phyloP scores from a whole-genome alignment of 2,888 invertebrate genomes.

The Xestia c-nigrum region DNA sequence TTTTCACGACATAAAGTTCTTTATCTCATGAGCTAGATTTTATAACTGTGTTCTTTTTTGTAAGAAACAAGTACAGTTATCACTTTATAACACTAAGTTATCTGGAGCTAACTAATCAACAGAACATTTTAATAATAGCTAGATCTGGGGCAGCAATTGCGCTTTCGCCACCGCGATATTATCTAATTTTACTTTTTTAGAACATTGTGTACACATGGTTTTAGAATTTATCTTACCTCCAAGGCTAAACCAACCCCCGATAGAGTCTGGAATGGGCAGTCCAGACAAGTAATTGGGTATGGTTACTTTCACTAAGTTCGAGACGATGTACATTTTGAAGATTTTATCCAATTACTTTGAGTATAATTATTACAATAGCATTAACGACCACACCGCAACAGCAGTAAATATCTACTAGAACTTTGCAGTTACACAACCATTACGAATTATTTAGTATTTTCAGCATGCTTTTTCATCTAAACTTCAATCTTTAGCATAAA shows the following conservation, averaged over 20 bases:
- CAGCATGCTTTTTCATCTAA: constrained; percentile 15
- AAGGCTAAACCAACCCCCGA: constrained; percentile 96
- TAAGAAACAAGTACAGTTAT: constrained; percentile 39
- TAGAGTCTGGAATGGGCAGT: constrained; percentile 95
- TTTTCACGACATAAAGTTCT: constrained; percentile 44
- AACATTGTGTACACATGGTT: constrained; percentile 46
- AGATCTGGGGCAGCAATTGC: constrained; percentile 1
- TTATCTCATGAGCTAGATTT: constrained; percentile 26
- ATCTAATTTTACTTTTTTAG: background rate
- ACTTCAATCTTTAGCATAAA: constrained; percentile 35
- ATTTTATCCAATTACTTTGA: constrained; percentile 24
- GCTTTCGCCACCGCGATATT: background rate
- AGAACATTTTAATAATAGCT: background rate
- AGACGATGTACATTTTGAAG: constrained; percentile 93
- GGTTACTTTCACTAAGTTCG: constrained; percentile 94
- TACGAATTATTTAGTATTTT: constrained; percentile 26
- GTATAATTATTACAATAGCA: constrained; percentile 6
- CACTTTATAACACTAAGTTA: background rate
- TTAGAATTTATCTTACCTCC: constrained; percentile 91
- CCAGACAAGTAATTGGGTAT: constrained; percentile 96
- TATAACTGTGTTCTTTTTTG: constrained; percentile 34
- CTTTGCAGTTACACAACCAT: constrained; percentile 35
- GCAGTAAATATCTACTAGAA: too few relatives aligned
- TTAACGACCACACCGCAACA: too few relatives aligned
- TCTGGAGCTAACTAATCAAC: constrained; percentile 1